These are phyloP conservation scores for Aphodius granarius DNA, from an alignment of 2,888 invertebrate species.

Conservation along the genomic window DNA sequence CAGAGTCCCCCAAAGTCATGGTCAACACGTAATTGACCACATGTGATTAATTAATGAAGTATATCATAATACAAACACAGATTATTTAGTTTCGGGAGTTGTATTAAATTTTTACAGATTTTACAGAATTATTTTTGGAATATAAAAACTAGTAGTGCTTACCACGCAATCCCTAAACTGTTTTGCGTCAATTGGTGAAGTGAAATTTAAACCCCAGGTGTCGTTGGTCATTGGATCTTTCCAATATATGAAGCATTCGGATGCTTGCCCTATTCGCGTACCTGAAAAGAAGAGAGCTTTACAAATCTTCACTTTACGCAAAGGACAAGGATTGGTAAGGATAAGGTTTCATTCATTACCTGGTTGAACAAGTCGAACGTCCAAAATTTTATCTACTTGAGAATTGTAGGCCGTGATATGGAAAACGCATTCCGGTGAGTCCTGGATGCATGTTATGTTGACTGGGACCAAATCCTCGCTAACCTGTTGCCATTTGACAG, in stretches of 20 bases:
- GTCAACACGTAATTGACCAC: too few relatives aligned
- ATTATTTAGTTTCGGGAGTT: too few relatives aligned
- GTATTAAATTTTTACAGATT: too few relatives aligned
- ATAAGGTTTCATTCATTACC: slow-evolving; percentile 60
- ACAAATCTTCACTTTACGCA: background rate
- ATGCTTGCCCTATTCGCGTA: slow-evolving; percentile 95
- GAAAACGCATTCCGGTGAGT: slow-evolving; percentile 95
- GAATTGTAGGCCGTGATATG: slow-evolving; percentile 99
- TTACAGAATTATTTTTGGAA: too few relatives aligned
- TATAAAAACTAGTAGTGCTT: slow-evolving; percentile 60
- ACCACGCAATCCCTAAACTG: slow-evolving; percentile 96
- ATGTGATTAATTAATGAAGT: too few relatives aligned
- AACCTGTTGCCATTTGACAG: slow-evolving; percentile 96
- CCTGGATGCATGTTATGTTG: slow-evolving; percentile 97
- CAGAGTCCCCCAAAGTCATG: too few relatives aligned
- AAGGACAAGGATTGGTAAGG: too few relatives aligned
- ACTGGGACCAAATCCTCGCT: slow-evolving; percentile 98
- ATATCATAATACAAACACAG: too few relatives aligned
- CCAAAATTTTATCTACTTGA: slow-evolving; percentile 97
- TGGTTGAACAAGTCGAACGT: slow-evolving; percentile 95
- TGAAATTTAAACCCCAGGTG: slow-evolving; percentile 98
- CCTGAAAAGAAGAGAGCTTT: slow-evolving; percentile 61
- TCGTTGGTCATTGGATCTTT: slow-evolving; percentile 96
- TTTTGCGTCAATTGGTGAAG: slow-evolving; percentile 95
- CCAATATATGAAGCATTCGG: slow-evolving; percentile 99